phyloP scores from a whole-genome alignment of 2,888 invertebrate species.

The Papilio demoleus region DNA sequence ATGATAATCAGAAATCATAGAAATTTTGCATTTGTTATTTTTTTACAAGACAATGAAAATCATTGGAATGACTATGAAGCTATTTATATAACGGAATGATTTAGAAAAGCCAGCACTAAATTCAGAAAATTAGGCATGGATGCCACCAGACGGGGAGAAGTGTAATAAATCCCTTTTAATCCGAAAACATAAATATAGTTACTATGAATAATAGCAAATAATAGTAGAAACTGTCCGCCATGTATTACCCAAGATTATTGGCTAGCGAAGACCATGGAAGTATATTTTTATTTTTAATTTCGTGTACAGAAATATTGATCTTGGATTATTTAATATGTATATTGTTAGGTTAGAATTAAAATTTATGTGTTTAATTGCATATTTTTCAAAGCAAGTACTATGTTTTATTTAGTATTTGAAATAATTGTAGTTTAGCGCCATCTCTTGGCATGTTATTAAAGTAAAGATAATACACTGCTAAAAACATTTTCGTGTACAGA shows the following conservation, averaged over 20 bases:
- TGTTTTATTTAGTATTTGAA: not conserved
- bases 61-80: not conserved
- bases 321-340: not conserved
- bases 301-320: too few relatives aligned
- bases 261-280: too few relatives aligned
- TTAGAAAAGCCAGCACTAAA: not conserved
- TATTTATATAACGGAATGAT: not conserved
- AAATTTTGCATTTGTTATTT: not conserved
- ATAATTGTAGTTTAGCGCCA: not conserved
- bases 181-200: too few relatives aligned
- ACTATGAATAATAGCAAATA: too few relatives aligned
- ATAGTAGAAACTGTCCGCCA: too few relatives aligned
- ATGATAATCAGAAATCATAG: slow-evolving; percentile 45
- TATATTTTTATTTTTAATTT: too few relatives aligned
- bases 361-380: not conserved
- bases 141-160: too few relatives aligned
- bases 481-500: not conserved
- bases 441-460: not conserved
- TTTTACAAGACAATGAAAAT: not conserved
- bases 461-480: too few relatives aligned
- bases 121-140: not conserved
- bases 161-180: too few relatives aligned
- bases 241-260: too few relatives aligned
- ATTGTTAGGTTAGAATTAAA: not conserved
- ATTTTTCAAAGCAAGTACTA: too few relatives aligned